Base-by-base conservation (phyloP, 2,113 vertebrate genomes). In the Emydocephalus ijimae region DNA sequence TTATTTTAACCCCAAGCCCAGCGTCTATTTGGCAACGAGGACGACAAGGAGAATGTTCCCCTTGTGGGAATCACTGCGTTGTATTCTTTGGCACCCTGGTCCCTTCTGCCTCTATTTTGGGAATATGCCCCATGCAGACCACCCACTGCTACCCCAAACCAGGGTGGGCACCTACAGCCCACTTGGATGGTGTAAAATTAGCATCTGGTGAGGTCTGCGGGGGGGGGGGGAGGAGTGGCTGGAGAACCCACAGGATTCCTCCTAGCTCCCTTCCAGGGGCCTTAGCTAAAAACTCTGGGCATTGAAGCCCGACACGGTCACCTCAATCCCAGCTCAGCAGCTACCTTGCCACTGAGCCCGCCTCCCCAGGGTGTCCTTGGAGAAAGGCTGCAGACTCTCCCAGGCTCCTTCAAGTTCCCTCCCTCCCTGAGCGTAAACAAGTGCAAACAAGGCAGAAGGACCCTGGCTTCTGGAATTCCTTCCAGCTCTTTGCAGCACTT, bases 21-120 rank as follows among this genome's bases (percentile, higher is more conserved):
- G 94, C 92, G 96, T 96, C 96, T 95, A 94, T 97, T 95, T 97
- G 97, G 98, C 97, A 98, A 96, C 94, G 1, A 95, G 1, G 94
- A 94, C 94, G 89, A 96, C 93, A 34, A 94, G 96, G 96, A 96
- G 98, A 98, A 98, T 87, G 95, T 97, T 96, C 88, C 96, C 95
- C 52, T 93, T 95, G 94, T 59, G 95, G 96, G 96, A 97, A 97
- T 96, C 95, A 92, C 21, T 18, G 55, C 0, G 89, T 95, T 96
- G 94, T 96, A 94, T 96, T 45, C 48, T 4, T 12, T 91, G 93
- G 54, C 5, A 0, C 0, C 86, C 92, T 85, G 92, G 91, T 20
- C 55, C 69, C 21, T 39, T 18, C 39, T 9, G 29, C 57, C 88
- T n/a, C 90, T 43, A 74, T 92, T 96, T 97, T 95, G 97, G 93